Evolutionary conservation across 1,140 invertebrate species (phyloP).

Genomic region (Lordiphosa mommai): DNA sequence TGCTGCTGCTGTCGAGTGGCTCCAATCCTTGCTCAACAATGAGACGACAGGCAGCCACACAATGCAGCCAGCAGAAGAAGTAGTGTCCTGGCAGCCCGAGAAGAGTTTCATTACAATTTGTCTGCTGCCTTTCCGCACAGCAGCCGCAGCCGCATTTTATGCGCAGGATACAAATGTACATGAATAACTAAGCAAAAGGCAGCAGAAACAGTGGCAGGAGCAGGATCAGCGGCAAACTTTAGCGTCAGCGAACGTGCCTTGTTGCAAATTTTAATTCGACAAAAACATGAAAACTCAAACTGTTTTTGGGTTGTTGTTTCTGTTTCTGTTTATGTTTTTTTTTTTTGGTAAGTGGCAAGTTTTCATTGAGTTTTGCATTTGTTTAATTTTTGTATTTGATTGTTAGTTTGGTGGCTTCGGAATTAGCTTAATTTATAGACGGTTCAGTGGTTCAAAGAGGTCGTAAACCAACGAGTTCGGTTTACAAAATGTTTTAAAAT

Average conservation of each 20-base stretch:
- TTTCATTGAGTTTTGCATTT: constrained; percentile 6
- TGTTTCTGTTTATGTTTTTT: constrained; percentile 21
- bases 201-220: neutral
- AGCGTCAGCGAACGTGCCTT: constrained; percentile 67
- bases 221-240: constrained; percentile 54
- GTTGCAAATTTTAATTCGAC: constrained; percentile 76
- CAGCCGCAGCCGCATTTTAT: constrained; percentile 78
- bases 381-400: constrained; percentile 1
- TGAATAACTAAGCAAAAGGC: constrained; percentile 67
- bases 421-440: too few species aligned
- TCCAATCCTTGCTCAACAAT: constrained; percentile 26
- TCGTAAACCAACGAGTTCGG: neutral
- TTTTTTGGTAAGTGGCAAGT: constrained; percentile 5
- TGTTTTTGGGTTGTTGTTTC: constrained; percentile 60
- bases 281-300: constrained; percentile 71
- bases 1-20: constrained; percentile 2
- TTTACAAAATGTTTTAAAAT: neutral
- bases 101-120: constrained; percentile 76
- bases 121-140: constrained; percentile 78
- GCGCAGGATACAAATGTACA: constrained; percentile 77
- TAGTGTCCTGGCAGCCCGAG: constrained; percentile 59
- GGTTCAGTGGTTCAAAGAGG: neutral
- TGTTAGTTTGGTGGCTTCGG: too few species aligned
- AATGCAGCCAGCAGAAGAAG: constrained; percentile 35
- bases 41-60: constrained; percentile 30